Base-by-base conservation (phyloP, 1,140 invertebrate species). In the Lethocerus indicus region DNA sequence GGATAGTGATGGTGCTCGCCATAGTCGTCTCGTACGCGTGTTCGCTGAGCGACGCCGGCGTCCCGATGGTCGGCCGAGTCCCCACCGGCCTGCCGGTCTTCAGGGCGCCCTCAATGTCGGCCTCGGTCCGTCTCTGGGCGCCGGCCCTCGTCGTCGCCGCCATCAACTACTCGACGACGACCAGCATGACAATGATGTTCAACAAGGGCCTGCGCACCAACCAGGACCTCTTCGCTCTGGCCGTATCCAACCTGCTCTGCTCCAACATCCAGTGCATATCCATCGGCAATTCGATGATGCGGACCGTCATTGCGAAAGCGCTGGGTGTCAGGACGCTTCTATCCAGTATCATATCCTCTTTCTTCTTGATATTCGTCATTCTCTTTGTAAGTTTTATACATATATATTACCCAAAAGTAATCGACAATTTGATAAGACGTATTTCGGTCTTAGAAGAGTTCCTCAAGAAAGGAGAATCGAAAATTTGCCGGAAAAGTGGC, bases 251-350 rank as follows among this genome's bases (percentile, higher is more conserved):
- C 32, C 26, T 53, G 6, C 20, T 53, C 27, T 49, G 46, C 42
- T 12, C 24, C 7, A 49, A 44, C 23, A 41, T 53, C 14, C 45
- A 53, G 37, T 49, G 46, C 16, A 53, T 53, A 20, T 42, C 51
- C 1, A 43, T 53, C 28, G 51, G 51, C 14, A 53, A 53, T 42
- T 53, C 51, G 3, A 53, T 53, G 51, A 53, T 53, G 51, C 43
- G 51, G 25, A 53, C 51, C 1, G 43, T 40, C 20, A 32, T 53
- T 26, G 51, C 51, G 14, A 24, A 35, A 1, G 44, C 37, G 18
- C 39, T 47, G 20, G 47, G 47, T 12, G 23, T 53, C 18, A 43
- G 46, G 16, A 53, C 46, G 7, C 47, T 47, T 3, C 23, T 53
- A 32, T 9, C 39, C 5, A 44, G 29, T 6, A 23, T 53, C 1